Base-by-base conservation (phyloP, 2,888 invertebrate species). In the Dastarcus helophoroides region DNA sequence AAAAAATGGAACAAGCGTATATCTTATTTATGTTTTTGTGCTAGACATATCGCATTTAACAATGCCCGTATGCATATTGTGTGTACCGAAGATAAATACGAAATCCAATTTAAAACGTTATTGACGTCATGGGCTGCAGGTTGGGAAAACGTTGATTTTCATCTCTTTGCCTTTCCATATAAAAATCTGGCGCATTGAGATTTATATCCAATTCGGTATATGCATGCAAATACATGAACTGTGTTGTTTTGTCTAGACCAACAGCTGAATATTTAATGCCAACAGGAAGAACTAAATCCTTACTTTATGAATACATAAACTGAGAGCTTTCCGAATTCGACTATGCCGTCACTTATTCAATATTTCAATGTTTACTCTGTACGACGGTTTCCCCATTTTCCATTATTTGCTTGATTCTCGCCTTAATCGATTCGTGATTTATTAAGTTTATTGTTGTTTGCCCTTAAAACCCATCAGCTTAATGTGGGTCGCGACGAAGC, bases 101-200 rank as follows among this genome's bases (percentile, higher is more conserved):
- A 43, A 53, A 53, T 52, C 50, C 53, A 53, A 53, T 53, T 52
- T 52, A 51, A 52, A 53, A 50, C 44, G 50, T 51, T 52, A 52
- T 51, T 51, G 52, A 50, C 53, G 52, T 52, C 51, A 50, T 43
- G 47, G 48, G 40, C 45, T 46, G 46, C 46, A 44, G 42, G 41
- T 40, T 40, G 48, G 48, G 48, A 52, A 49, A 52, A 49, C 45
- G 50, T 51, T 45, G 50, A 50, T 50, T 48, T 51, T 46, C 49
- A 48, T 51, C 47, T 48, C 46, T 47, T 47, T 44, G 45, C 40
- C 37, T 39, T 35, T 46, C 40, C 39, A 44, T 42, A 47, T 45
- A 47, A 50, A 48, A 47, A 47, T 46, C 46, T 37, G 37, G 37
- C 33, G 46, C 46, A 43, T 44, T 42, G 42, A 45, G 48, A 47